A percentile compares a stretch with the other conserved stretches of the same genome.
phyloP scores from a whole-genome alignment of 1,140 invertebrate species.

The Pachyrhynchus sulphureomaculatus region DNA sequence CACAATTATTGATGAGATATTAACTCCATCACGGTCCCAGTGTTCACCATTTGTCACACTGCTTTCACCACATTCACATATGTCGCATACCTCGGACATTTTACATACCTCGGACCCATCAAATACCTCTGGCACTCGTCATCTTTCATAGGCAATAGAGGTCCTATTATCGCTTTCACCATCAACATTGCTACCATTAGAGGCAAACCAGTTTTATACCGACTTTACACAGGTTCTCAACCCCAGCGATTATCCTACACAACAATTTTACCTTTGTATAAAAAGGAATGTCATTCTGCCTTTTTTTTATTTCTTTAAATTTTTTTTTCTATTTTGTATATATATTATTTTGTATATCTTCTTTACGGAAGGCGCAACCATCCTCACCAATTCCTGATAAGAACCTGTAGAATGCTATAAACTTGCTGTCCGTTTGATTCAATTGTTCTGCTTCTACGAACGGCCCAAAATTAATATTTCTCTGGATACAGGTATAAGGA shows the following conservation, averaged over 20 bases:
- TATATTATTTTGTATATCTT: neutral
- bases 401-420: constrained; percentile 9
- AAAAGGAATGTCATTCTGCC: too few species aligned
- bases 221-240: neutral
- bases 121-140: neutral
- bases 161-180: neutral
- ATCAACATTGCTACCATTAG: neutral
- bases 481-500: constrained; percentile 6
- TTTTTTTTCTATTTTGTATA: too few species aligned
- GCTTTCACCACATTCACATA: constrained; percentile 2
- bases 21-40: constrained; percentile 19
- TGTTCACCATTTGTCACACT: neutral
- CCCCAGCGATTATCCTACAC: too few species aligned
- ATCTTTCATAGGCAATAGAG: neutral
- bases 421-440: constrained; percentile 10
- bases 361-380: neutral
- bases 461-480: constrained; percentile 5
- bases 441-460: constrained; percentile 7
- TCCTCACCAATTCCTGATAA: neutral
- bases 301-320: too few species aligned
- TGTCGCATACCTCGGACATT: neutral
- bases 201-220: neutral
- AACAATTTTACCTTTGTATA: too few species aligned
- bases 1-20: constrained; percentile 38
- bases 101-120: neutral